These are phyloP conservation scores for Temnothorax curvispinosus DNA, from an alignment of 1,140 invertebrate genomes.

Conservation along the genomic window DNA sequence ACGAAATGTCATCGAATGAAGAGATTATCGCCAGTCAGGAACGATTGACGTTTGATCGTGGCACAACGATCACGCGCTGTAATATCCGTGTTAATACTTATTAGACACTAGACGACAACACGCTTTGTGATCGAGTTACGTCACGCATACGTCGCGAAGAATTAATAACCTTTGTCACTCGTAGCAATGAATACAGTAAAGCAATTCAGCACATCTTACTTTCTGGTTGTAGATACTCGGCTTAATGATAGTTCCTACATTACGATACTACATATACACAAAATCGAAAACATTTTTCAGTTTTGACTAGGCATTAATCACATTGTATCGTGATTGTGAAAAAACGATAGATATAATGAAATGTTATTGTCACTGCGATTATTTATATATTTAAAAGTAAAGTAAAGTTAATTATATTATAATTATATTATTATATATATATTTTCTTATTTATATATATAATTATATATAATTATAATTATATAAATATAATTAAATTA, in stretches of 20 bases:
- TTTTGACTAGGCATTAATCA: neutral
- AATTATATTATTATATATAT: no score
- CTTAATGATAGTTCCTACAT: neutral
- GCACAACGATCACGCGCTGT: slow-evolving; percentile 61
- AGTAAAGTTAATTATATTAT: neutral
- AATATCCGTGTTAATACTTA: slow-evolving; percentile 59
- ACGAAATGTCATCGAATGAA: slow-evolving; percentile 65
- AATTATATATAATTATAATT: no score
- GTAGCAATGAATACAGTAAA: neutral
- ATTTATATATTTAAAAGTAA: neutral
- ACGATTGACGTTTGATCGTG: slow-evolving; percentile 51
- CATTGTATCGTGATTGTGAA: neutral
- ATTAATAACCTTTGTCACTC: slow-evolving; percentile 55
- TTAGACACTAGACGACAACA: slow-evolving; percentile 66
- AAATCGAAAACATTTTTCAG: neutral
- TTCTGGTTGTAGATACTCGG: neutral
- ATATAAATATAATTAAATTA: neutral
- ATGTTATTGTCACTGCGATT: neutral
- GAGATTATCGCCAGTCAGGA: slow-evolving; percentile 59
- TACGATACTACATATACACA: neutral
- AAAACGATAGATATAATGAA: no score
- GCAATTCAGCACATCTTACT: neutral
- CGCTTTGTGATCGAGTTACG: slow-evolving; percentile 59
- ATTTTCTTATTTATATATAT: no score
- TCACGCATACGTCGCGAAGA: slow-evolving; percentile 58